Evolutionary conservation across 2,113 vertebrate genomes (phyloP).

Genomic region (Bettongia penicillata): DNA sequence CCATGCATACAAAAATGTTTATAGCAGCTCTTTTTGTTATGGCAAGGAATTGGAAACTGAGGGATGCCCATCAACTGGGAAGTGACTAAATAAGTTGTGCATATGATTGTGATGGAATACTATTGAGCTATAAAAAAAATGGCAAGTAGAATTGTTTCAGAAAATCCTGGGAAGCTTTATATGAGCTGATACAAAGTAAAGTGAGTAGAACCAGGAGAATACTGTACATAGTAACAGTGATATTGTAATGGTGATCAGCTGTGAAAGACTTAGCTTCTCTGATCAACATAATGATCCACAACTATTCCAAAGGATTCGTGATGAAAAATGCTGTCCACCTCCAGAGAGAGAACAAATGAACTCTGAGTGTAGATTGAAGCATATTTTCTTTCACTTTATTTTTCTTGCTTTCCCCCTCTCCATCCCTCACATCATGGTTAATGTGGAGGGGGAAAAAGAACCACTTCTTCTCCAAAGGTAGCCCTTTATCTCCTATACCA

Average conservation of each 20-base stretch:
- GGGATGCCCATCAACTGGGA: background rate
- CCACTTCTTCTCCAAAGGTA: background rate
- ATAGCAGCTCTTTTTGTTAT: background rate
- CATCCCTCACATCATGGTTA: background rate
- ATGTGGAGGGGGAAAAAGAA: background rate
- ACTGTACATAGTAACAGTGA: background rate
- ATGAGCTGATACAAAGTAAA: background rate
- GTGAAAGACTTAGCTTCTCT: background rate
- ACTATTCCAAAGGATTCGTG: background rate
- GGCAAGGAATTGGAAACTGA: background rate
- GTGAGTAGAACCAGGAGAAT: background rate
- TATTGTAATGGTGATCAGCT: background rate
- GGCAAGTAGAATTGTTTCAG: background rate
- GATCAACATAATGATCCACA: background rate
- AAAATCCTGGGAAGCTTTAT: background rate
- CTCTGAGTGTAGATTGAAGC: background rate
- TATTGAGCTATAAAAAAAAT: background rate
- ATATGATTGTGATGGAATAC: background rate
- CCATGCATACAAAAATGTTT: background rate
- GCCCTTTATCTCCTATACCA: background rate
- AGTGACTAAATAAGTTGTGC: background rate
- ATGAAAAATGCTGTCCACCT: background rate
- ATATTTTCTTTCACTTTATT: background rate
- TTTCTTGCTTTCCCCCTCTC: background rate
- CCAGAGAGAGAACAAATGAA: background rate